These are phyloP conservation scores for Marasmarcha lunaedactyla DNA, from an alignment of 2,888 invertebrate species.

Conservation along the genomic window DNA sequence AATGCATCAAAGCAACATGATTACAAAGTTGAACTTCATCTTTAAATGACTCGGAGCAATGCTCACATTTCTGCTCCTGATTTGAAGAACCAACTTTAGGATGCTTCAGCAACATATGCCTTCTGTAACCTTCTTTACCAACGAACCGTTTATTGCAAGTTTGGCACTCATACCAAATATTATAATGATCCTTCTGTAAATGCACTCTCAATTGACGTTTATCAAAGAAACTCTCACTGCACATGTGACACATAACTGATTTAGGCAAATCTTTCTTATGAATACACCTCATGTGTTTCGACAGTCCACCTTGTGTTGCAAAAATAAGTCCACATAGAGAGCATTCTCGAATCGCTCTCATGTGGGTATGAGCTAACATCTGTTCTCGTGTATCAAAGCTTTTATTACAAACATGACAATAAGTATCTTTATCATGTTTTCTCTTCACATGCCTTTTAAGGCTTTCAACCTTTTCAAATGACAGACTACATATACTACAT, in stretches of 20 bases:
- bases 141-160: slow-evolving; percentile 47
- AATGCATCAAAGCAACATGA: slow-evolving; percentile 39
- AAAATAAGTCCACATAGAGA: slow-evolving; percentile 49
- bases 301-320: slow-evolving; percentile 43
- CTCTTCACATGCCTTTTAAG: slow-evolving; percentile 49
- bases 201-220: slow-evolving; percentile 49
- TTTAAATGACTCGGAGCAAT: slow-evolving; percentile 38
- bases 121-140: slow-evolving; percentile 48
- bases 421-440: slow-evolving; percentile 45
- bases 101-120: slow-evolving; percentile 49
- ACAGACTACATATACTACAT: slow-evolving; percentile 53
- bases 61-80: slow-evolving; percentile 36
- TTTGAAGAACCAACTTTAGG: slow-evolving; percentile 20
- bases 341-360: slow-evolving; percentile 44
- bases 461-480: slow-evolving; percentile 57
- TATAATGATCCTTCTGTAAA: slow-evolving; percentile 47
- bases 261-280: slow-evolving; percentile 48
- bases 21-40: slow-evolving; percentile 50
- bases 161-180: slow-evolving; percentile 46
- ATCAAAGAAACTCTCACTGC: slow-evolving; percentile 49
- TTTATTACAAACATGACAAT: slow-evolving; percentile 48
- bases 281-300: slow-evolving; percentile 46
- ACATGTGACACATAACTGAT: slow-evolving; percentile 42
- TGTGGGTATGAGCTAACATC: slow-evolving; percentile 46
- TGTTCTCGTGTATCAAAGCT: slow-evolving; percentile 41